Evolutionary conservation across 1,140 invertebrate genomes (phyloP).

Genomic region (Acromyrmex charruanus): DNA sequence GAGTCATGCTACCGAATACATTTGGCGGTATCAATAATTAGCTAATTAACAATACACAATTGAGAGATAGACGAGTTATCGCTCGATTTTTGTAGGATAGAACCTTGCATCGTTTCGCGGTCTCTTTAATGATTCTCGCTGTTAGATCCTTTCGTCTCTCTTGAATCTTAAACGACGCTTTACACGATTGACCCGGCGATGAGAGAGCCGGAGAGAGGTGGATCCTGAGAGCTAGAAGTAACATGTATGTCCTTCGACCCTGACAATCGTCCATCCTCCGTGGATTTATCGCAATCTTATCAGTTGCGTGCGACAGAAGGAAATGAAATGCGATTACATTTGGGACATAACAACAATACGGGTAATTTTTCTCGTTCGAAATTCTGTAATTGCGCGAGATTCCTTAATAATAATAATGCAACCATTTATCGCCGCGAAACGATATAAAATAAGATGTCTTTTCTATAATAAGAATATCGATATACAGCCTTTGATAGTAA

Average conservation of each 20-base stretch:
- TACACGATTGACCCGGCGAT: slow-evolving; percentile 25
- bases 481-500: background rate
- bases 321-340: slow-evolving; percentile 19
- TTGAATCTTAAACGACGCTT: slow-evolving; percentile 57
- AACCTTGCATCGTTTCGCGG: slow-evolving; percentile 17
- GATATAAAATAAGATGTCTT: slow-evolving; percentile 1
- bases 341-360: background rate
- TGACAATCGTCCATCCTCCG: slow-evolving; percentile 72
- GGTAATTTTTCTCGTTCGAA: background rate
- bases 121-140: slow-evolving; percentile 63
- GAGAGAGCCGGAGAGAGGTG: slow-evolving; percentile 19
- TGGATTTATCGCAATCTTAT: slow-evolving; percentile 48
- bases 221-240: slow-evolving; percentile 49
- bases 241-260: slow-evolving; percentile 60
- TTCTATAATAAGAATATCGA: slow-evolving; percentile 2
- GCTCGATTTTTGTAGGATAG: slow-evolving; percentile 39
- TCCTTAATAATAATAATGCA: background rate
- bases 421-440: background rate
- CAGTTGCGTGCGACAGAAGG: slow-evolving; percentile 22
- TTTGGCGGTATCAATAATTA: slow-evolving; percentile 14
- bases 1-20: slow-evolving; percentile 27
- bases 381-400: background rate
- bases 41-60: slow-evolving; percentile 34
- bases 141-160: slow-evolving; percentile 63
- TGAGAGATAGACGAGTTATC: slow-evolving; percentile 38